Percentiles rank a stretch among this genome's conserved stretches.
Conservation (phyloP, 2,113 vertebrate genomes). For the Chelonoidis abingdonii region DNA sequence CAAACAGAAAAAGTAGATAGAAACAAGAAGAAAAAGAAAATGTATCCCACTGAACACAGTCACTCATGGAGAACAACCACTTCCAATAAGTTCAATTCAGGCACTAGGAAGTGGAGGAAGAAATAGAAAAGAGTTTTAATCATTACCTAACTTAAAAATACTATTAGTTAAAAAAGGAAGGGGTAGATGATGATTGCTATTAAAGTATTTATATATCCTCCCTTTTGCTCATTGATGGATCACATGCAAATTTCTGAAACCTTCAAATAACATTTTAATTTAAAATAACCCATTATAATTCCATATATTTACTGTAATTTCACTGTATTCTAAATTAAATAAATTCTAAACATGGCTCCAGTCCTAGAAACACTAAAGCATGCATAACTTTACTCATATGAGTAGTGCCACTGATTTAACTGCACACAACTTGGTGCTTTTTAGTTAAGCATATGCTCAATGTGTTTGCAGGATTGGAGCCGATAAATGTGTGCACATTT, state of each 20-base stretch:
- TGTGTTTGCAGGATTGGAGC: not conserved
- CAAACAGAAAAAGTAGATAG: not conserved
- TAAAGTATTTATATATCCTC: not conserved
- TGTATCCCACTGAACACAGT: not conserved
- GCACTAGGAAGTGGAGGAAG: not conserved
- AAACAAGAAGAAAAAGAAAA: not conserved
- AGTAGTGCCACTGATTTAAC: not conserved
- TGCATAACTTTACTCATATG: not conserved
- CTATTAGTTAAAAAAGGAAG: not conserved
- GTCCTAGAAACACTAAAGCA: not conserved
- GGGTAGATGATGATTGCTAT: not conserved
- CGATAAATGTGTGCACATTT: not conserved
- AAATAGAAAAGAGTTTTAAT: not conserved
- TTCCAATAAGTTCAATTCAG: not conserved
- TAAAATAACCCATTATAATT: not conserved
- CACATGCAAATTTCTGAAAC: not conserved
- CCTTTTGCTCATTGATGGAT: not conserved
- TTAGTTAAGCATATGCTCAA: not conserved
- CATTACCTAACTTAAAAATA: slow-evolving; percentile 1
- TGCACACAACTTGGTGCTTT: not conserved
- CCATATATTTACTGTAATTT: not conserved
- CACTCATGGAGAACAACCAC: slow-evolving; percentile 12
- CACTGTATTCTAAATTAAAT: not conserved
- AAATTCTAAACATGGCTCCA: not conserved
- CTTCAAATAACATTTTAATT: not conserved